Evolutionary conservation across 2,888 invertebrate species (phyloP), one percentile per base, ranked within the genome.

Genomic region (Caenorhabditis parvicauda): DNA sequence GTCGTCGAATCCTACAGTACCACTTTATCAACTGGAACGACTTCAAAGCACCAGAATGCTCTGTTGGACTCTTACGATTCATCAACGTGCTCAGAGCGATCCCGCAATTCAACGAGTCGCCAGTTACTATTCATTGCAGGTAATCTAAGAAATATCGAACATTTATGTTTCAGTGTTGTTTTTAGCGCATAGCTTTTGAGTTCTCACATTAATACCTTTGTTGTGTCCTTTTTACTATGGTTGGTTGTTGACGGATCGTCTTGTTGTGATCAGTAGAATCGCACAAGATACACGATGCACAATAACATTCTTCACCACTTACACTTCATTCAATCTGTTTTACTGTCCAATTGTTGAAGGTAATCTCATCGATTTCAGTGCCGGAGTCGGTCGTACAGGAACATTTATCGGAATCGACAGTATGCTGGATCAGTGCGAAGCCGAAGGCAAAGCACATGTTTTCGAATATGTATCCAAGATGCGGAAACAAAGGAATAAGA

Each of bases 1-100:
- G 77, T 37, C 85, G 89, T 32, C 87, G 87, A 63, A 88, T 94
- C 55, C 87, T 89, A 0, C 94, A 94, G 82, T 93, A 91, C 83
- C 94, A 94, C 84, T 94, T 91, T 84, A 86, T 92, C 50, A 89
- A 90, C 73, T 94, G 94, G 94, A 92, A 91, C 82, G 94, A 94
- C 83, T 93, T 93, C 80, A 90, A 90, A 82, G 93, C 93, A 1
- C 93, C 94, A 0, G 93, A 94, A 78, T 90, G 92, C 83, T 91
- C 93, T 0, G 89, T 90, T 73, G 92, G 92, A 32, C 44, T 70
- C 25, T 47, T 70, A 28, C 32, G 76, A 47, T 70, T 79, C 56
- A 59, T 79, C 53, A 54, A 63, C 54, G 65, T 64, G 29, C 54
- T 79, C 17, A 51, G 80, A 21, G 70, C 66, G 70, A 89, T 89